Conservation (phyloP, 2,888 invertebrate genomes). For the Pelosia muscerda region DNA sequence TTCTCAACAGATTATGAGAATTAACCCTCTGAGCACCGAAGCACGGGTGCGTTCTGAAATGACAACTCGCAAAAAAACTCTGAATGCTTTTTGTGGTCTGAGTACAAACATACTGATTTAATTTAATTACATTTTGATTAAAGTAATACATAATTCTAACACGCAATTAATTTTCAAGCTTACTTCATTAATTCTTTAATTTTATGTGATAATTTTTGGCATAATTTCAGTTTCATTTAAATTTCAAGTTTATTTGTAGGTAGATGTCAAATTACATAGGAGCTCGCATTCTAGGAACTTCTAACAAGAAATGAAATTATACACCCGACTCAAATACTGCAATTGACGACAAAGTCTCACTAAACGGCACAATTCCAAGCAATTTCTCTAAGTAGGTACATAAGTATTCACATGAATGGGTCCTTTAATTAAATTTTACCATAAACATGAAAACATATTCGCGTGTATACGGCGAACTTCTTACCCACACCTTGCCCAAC, state of each 20-base stretch:
- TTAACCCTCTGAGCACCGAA: too few species aligned
- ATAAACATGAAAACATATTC: slow-evolving; percentile 40
- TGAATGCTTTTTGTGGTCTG: too few species aligned
- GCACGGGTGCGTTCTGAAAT: too few species aligned
- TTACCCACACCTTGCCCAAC: slow-evolving; percentile 28
- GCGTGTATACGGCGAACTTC: slow-evolving; percentile 18
- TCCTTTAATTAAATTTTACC: slow-evolving; percentile 38
- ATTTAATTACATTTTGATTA: too few species aligned
- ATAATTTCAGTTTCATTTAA: neutral
- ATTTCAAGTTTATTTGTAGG: neutral
- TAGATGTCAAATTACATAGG: neutral
- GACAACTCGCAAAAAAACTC: too few species aligned
- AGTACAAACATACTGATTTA: too few species aligned
- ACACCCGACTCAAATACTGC: neutral
- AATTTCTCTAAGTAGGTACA: slow-evolving; percentile 13
- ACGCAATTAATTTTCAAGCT: neutral
- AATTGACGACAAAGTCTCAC: neutral
- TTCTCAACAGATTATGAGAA: too few species aligned
- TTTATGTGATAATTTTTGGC: neutral
- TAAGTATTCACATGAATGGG: slow-evolving; percentile 15
- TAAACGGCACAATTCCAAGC: neutral
- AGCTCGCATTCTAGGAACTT: neutral
- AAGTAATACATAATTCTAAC: neutral
- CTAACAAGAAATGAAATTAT: neutral
- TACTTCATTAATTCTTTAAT: neutral